Base-by-base conservation (phyloP, 2,888 invertebrate species). In the Lottia scabra region DNA sequence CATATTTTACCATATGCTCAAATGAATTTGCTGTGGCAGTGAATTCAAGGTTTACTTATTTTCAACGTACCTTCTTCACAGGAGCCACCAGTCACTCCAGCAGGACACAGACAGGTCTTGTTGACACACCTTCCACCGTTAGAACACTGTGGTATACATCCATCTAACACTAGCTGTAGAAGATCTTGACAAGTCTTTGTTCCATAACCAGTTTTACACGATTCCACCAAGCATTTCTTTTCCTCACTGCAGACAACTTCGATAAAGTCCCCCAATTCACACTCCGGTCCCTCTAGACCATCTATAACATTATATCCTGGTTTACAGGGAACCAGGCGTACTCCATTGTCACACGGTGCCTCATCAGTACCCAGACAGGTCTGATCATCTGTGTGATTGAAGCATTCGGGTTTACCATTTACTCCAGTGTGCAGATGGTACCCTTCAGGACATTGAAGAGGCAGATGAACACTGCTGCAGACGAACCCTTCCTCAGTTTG, bases 91-190 rank as follows among this genome's bases (percentile, higher is more conserved):
- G 76, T 78, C 16, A 83, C 66, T 3, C 83, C 83, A n/a, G 75
- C 62, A 3, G 80, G 81, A 77, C 83, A 83, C 3, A 75, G 63
- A 65, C 83, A 83, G 10, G 56, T 68, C 13, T 75, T 78, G 65
- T 80, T 74, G 15, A 48, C n/a, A 72, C 83, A 83, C 1, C 79
- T 78, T n/a, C 83, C 83, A 10, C 82, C 82, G 72, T 83, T 84
- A 23, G 82, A 81, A 71, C 83, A 84, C 30, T 78, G 79, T 43
- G 83, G 83, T n/a, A 78, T 74, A 70, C 83, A 84, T 27, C 79
- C 80, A 16, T 71, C 68, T 15, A 73, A 27, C 23, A 80, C 72
- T 12, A 72, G 46, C 16, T 72, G 70, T n/a, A 76, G 68, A 38
- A 72, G 73, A 44, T 75, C 68, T 68, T 75, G 72, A 75, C 80